Conservation (phyloP, 2,113 vertebrate genomes). For the Puffinus mauretanicus region DNA sequence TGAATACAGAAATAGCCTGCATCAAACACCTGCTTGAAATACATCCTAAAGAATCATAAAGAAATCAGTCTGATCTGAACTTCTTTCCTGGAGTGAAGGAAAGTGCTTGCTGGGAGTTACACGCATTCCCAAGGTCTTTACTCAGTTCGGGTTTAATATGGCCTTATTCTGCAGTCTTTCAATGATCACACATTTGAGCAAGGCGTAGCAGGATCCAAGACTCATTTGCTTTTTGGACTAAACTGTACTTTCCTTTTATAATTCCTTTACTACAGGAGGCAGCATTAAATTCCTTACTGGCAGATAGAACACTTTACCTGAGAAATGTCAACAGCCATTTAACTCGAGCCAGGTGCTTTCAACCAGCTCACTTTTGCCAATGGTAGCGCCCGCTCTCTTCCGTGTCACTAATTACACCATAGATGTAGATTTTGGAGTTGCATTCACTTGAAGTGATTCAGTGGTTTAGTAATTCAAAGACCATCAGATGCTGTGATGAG, state of each 20-base stretch:
- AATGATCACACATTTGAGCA: fast-evolving
- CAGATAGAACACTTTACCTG: neutral
- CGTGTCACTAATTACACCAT: neutral
- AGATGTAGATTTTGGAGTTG: neutral
- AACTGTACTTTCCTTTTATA: neutral
- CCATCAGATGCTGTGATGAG: constrained; percentile 50
- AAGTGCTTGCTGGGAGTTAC: neutral
- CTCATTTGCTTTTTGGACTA: neutral
- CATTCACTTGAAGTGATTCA: neutral
- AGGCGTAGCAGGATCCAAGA: neutral
- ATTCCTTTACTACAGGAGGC: neutral
- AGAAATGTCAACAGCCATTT: neutral
- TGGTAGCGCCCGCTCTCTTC: neutral
- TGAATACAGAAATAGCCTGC: neutral
- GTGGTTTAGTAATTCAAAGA: constrained; percentile 25
- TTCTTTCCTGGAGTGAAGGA: neutral
- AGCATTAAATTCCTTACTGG: constrained; percentile 4
- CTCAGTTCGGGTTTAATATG: neutral
- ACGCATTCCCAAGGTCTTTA: neutral
- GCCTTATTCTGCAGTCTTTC: neutral
- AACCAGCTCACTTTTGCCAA: neutral
- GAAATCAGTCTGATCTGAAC: neutral
- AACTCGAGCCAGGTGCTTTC: neutral
- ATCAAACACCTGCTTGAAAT: neutral
- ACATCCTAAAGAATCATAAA: neutral